Evolutionary conservation across 2,888 invertebrate species (phyloP).

Genomic region (Tinea semifulvella): DNA sequence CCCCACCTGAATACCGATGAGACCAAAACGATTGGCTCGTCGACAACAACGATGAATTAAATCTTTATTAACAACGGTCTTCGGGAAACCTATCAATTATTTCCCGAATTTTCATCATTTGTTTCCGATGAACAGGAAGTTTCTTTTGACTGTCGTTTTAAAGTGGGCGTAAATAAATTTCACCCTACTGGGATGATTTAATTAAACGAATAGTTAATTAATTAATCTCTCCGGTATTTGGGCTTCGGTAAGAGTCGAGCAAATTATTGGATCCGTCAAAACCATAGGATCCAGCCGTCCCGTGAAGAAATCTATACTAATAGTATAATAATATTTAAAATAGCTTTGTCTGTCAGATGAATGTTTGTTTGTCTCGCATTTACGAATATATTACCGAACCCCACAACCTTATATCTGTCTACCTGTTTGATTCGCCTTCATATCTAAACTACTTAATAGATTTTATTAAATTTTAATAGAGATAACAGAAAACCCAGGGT

Average conservation of each 20-base stretch:
- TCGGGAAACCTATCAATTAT: constrained; percentile 10
- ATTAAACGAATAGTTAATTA: constrained; percentile 57
- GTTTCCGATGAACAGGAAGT: constrained; percentile 4
- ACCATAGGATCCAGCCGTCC: not conserved
- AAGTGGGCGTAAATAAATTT: constrained; percentile 15
- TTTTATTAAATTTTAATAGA: no score
- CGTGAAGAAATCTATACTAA: not conserved
- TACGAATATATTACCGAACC: no score
- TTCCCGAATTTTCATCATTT: constrained; percentile 4
- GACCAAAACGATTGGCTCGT: constrained; percentile 1
- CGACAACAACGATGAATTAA: constrained; percentile 6
- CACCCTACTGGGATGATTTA: constrained; percentile 35
- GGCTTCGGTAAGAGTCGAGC: constrained; percentile 39
- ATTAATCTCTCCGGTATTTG: constrained; percentile 38
- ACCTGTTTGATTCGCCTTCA: no score
- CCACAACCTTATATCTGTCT: no score
- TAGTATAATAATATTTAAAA: no score
- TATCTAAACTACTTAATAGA: no score
- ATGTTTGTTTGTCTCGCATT: no score
- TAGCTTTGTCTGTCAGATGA: no score
- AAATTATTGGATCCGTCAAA: constrained; percentile 58
- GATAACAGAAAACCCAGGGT: no score
- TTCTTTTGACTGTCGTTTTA: constrained; percentile 12
- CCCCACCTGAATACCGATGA: constrained; percentile 2
- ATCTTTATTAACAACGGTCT: not conserved